phyloP scores from a whole-genome alignment of 2,797 vertebrate species.

The Sebastes oblongus region DNA sequence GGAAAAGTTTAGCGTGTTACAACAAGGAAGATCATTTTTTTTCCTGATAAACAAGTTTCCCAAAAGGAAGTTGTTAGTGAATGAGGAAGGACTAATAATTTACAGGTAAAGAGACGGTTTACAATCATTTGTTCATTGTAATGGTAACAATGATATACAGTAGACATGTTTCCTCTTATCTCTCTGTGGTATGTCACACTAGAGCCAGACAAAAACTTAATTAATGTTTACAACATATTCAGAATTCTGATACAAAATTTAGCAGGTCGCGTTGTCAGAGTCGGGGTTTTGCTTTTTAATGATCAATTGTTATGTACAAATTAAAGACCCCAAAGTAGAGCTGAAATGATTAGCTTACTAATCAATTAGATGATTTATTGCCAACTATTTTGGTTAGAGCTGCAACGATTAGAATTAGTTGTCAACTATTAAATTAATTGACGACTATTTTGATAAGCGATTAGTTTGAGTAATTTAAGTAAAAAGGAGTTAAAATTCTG shows the following conservation, averaged over 20 bases:
- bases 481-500: too few species aligned
- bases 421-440: too few species aligned
- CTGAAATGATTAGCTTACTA: neutral
- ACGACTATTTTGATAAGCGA: too few species aligned
- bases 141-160: neutral
- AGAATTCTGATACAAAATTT: neutral
- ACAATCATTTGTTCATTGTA: neutral
- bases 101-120: neutral
- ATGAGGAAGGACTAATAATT: slow-evolving; percentile 27
- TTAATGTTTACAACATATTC: neutral
- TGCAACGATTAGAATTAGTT: too few species aligned
- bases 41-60: neutral
- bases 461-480: too few species aligned
- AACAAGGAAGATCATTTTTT: neutral
- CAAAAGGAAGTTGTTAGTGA: neutral
- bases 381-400: too few species aligned
- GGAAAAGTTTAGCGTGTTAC: neutral
- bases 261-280: neutral
- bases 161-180: neutral
- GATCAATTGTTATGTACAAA: neutral
- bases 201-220: neutral
- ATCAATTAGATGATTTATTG: neutral
- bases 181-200: neutral
- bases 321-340: neutral
- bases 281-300: neutral